phyloP scores from a whole-genome alignment of 1,140 invertebrate genomes.

The Anagrus nilaparvatae region DNA sequence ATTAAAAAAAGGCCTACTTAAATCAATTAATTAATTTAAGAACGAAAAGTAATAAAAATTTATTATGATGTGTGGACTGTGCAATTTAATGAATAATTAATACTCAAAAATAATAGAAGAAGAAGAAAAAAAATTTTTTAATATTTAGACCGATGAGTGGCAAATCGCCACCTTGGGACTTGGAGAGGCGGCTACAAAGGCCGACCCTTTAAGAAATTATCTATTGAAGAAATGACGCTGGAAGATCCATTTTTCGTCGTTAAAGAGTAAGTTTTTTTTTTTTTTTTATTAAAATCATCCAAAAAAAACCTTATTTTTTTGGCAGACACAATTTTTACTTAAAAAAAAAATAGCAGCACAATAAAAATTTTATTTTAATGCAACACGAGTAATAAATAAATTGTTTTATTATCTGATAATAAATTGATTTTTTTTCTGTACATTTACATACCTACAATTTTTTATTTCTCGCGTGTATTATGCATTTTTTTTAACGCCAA shows the following conservation, averaged over 20 bases:
- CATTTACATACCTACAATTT: too few relatives aligned
- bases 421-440: background rate
- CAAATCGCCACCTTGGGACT: conserved; percentile 24
- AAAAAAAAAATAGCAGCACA: background rate
- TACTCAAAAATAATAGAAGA: too few relatives aligned
- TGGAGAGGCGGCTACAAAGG: conserved; percentile 34
- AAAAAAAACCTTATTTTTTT: too few relatives aligned
- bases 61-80: too few relatives aligned
- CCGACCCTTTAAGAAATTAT: conserved; percentile 37
- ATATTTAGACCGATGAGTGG: conserved; percentile 34
- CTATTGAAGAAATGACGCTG: conserved; percentile 67
- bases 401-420: background rate
- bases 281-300: background rate
- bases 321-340: too few relatives aligned
- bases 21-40: too few relatives aligned
- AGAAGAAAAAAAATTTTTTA: too few relatives aligned
- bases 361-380: background rate
- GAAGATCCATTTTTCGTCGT: conserved; percentile 94
- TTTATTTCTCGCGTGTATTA: too few relatives aligned
- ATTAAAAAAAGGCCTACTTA: too few relatives aligned
- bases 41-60: too few relatives aligned
- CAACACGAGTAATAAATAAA: background rate
- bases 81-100: too few relatives aligned
- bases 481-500: too few relatives aligned
- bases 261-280: conserved; percentile 72